Conservation (phyloP, 30 jellyfish, hydroid and myxozoan species). For the Haliclystus octoradiatus region DNA sequence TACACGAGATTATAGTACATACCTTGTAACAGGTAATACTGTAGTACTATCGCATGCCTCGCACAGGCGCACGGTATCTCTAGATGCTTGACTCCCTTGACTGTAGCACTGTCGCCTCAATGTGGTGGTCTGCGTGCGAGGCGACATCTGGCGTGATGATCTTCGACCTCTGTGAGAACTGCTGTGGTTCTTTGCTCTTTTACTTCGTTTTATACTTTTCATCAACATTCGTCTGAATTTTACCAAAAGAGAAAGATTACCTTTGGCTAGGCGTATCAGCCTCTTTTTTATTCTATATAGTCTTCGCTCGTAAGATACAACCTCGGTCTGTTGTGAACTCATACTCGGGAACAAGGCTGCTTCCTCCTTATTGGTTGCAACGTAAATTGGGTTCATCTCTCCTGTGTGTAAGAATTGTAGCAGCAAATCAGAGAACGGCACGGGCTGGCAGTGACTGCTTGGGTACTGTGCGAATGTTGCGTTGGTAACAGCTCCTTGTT, state of each 20-base stretch:
- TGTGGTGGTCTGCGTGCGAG: background rate
- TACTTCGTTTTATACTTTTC: too few relatives aligned
- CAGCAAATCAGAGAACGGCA: background rate
- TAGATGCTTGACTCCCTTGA: background rate
- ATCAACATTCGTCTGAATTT: background rate
- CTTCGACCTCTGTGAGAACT: too few relatives aligned
- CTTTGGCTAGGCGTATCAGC: background rate
- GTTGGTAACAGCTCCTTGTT: too few relatives aligned
- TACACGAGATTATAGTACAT: background rate
- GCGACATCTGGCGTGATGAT: too few relatives aligned
- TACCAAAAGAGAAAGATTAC: background rate
- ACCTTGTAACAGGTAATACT: background rate
- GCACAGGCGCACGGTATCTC: background rate
- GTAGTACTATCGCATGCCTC: background rate
- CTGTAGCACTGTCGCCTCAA: background rate
- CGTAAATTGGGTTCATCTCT: conserved; percentile 19
- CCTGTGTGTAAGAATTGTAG: background rate
- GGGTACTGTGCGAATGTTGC: too few relatives aligned
- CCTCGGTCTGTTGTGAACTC: conserved; percentile 12
- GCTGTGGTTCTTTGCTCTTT: too few relatives aligned
- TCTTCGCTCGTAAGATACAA: background rate
- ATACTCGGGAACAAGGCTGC: conserved; percentile 41
- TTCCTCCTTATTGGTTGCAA: conserved; percentile 31
- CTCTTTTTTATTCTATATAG: background rate
- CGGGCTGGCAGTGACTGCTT: conserved; percentile 11